Base-by-base conservation (phyloP, 2,888 invertebrate species). In the Idaea aversata region DNA sequence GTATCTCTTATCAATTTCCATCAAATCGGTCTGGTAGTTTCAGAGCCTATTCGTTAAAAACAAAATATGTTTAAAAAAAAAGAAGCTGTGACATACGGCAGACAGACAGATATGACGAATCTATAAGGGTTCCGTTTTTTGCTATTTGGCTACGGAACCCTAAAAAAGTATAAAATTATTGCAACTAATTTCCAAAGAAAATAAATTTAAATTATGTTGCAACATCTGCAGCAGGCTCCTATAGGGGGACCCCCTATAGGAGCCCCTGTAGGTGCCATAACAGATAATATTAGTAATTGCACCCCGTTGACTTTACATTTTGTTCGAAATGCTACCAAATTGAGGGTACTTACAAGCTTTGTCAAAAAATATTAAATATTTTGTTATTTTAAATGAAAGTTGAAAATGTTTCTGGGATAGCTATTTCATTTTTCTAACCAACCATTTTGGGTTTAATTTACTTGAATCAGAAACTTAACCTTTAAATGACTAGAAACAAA, bases 251-350 rank as follows among this genome's bases (percentile, higher is more conserved):
- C n/a, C n/a, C n/a, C n/a, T n/a, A n/a, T n/a, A n/a, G n/a, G n/a
- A 47, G 7, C 47, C 47, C 47, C 47, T 10, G 47, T 47, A 47
- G 47, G 47, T 47, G 47, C 7, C 13, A 7, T 13, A 47, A 47
- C 47, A 47, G 47, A 25, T 25, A 25, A 25, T 47, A 13, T 47
- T 13, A 47, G 69, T 85, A 85, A 84, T 84, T 83, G 83, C 85
- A 75, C 85, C 89, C 90, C 82, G 85, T 66, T 82, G 89, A 80
- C 87, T 72, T 72, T 70, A 65, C 75, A 84, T 75, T n/a, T 77
- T 75, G 71, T 71, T 71, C 69, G 80, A 82, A 84, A 80, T 80
- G 81, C 86, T 80, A 81, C 81, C 64, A 80, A 84, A 82, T 82
- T 81, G 76, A 72, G 65, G 67, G 65, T 61, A 65, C 64, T 69